Conservation (phyloP, 2,888 invertebrate species). For the Ferdinandea cuprea region DNA sequence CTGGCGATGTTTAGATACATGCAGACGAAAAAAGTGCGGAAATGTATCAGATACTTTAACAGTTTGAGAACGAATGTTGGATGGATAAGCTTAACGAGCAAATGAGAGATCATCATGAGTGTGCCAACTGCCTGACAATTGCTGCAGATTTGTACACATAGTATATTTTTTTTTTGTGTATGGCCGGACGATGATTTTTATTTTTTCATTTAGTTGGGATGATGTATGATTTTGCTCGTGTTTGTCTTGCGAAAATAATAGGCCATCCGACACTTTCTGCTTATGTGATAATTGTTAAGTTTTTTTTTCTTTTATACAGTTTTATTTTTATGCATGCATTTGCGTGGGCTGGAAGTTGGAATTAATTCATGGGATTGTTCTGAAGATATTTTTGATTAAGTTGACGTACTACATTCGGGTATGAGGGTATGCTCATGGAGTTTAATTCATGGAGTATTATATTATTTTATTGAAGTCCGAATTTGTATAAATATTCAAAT, state of each 20-base stretch:
- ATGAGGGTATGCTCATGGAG: too few relatives aligned
- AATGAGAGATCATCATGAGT: constrained; percentile 34
- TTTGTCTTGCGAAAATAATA: constrained; percentile 28
- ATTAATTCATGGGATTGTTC: constrained; percentile 56
- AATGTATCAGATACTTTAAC: neutral
- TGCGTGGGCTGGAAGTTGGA: constrained; percentile 56
- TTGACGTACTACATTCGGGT: neutral
- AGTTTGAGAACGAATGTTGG: constrained; percentile 33
- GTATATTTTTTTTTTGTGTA: constrained; percentile 1
- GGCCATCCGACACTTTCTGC: constrained; percentile 22
- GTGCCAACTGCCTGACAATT: constrained; percentile 51
- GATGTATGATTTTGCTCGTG: constrained; percentile 21
- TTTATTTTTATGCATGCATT: constrained; percentile 44
- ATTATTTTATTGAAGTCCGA: too few relatives aligned
- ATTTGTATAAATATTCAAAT: too few relatives aligned
- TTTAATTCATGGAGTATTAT: too few relatives aligned
- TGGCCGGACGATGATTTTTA: constrained; percentile 21
- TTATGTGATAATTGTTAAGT: constrained; percentile 55
- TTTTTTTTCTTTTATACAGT: constrained; percentile 24
- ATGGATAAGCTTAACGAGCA: constrained; percentile 31
- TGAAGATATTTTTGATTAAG: constrained; percentile 38
- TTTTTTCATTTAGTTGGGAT: constrained; percentile 27
- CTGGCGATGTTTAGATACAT: constrained; percentile 41
- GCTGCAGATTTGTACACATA: constrained; percentile 19
- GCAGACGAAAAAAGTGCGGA: constrained; percentile 14